Conservation (phyloP, 2,888 invertebrate species). For the Prosopocoilus inquinatus region DNA sequence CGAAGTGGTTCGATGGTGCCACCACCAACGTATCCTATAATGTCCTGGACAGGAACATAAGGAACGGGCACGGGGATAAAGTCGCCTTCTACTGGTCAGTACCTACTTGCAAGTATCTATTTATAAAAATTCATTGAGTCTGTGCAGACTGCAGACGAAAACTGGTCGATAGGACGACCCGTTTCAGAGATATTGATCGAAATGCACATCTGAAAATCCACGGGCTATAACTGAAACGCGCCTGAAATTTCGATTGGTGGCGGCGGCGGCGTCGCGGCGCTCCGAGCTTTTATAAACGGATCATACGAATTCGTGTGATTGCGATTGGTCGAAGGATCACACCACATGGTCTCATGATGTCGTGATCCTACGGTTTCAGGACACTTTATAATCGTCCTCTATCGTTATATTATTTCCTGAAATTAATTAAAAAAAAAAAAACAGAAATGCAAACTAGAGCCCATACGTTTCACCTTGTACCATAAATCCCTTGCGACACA, state of each 20-base stretch:
- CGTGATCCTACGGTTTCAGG: background rate
- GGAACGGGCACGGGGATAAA: slow-evolving; percentile 84
- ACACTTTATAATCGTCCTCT: no score
- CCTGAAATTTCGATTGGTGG: no score
- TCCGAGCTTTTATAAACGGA: background rate
- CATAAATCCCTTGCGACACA: no score
- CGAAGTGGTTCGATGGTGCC: slow-evolving; percentile 94
- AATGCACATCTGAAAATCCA: background rate
- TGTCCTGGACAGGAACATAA: slow-evolving; percentile 86
- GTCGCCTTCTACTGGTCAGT: slow-evolving; percentile 94
- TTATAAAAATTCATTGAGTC: slow-evolving; percentile 7
- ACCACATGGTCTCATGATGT: slow-evolving; percentile 20
- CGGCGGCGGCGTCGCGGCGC: no score
- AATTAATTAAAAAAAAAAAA: no score
- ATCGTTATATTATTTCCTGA: no score
- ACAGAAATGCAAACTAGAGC: no score
- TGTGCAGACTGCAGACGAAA: slow-evolving; percentile 21
- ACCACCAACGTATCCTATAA: slow-evolving; percentile 96
- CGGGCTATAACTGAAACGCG: no score
- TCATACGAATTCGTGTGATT: slow-evolving; percentile 1
- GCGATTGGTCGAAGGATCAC: slow-evolving; percentile 15
- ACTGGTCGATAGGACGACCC: slow-evolving; percentile 19
- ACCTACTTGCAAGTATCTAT: background rate
- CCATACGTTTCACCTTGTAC: no score
- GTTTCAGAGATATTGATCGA: background rate